Conservation (phyloP, 1,140 invertebrate species). For the Oncopeltus fasciatus region DNA sequence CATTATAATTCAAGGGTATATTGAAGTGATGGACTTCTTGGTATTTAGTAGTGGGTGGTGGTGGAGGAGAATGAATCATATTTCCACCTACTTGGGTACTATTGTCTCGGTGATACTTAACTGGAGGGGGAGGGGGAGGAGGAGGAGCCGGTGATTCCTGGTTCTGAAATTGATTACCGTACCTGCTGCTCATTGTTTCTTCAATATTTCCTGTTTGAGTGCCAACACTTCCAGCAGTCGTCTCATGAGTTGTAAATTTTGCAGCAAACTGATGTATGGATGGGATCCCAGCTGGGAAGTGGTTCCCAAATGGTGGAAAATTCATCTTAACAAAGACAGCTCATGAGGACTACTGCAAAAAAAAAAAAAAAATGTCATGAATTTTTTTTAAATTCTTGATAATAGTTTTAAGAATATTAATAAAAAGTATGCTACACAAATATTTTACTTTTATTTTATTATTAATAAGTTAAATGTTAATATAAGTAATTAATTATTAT, state of each 20-base stretch:
- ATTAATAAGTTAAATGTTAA: too few species aligned
- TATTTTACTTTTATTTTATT: too few species aligned
- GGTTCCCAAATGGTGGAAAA: constrained; percentile 51
- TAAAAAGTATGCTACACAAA: too few species aligned
- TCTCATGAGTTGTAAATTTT: constrained; percentile 47
- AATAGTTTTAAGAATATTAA: too few species aligned
- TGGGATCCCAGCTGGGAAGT: constrained; percentile 32
- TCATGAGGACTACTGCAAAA: neutral
- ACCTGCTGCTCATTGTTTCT: constrained; percentile 10
- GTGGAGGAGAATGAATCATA: constrained; percentile 17
- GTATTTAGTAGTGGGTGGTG: constrained; percentile 12
- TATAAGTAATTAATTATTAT: too few species aligned
- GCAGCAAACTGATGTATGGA: constrained; percentile 45
- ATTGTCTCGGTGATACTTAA: constrained; percentile 24
- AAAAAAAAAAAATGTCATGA: neutral
- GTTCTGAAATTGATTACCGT: constrained; percentile 19
- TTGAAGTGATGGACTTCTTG: constrained; percentile 21
- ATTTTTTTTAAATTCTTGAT: too few species aligned
- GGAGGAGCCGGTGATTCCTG: constrained; percentile 8
- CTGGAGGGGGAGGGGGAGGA: too few species aligned
- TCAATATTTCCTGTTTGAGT: constrained; percentile 14
- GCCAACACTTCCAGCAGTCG: constrained; percentile 20
- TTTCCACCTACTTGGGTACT: constrained; percentile 23
- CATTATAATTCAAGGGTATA: constrained; percentile 14
- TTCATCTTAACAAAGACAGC: constrained; percentile 39